These are phyloP conservation scores for Rhinogobius similis DNA, from an alignment of 2,113 vertebrate genomes.

Conservation along the genomic window DNA sequence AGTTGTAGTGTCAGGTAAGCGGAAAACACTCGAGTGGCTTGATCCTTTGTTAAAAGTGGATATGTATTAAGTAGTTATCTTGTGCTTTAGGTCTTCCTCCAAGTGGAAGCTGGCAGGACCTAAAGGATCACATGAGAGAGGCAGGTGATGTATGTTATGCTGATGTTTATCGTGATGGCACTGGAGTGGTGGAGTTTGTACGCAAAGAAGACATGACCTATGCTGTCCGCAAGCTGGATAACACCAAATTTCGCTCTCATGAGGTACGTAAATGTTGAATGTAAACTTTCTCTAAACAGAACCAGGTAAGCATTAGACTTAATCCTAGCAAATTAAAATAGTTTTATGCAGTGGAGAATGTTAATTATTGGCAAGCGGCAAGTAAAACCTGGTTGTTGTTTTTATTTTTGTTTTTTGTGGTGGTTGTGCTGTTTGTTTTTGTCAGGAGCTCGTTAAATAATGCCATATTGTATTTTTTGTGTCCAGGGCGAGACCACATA, in stretches of 20 bases:
- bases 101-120: slow-evolving; percentile 90
- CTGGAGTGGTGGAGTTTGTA: slow-evolving; percentile 86
- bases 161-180: slow-evolving; percentile 84
- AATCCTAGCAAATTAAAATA: not conserved
- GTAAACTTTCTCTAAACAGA: not conserved
- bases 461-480: not conserved
- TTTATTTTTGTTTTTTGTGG: not conserved
- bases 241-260: slow-evolving; percentile 84
- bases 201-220: slow-evolving; percentile 88
- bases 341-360: no score
- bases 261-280: slow-evolving; percentile 77
- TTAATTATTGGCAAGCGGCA: not conserved
- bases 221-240: slow-evolving; percentile 84
- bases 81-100: slow-evolving; percentile 76
- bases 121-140: slow-evolving; percentile 86
- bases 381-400: not conserved
- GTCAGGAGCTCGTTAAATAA: not conserved
- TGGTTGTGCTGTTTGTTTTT: not conserved
- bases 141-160: slow-evolving; percentile 88
- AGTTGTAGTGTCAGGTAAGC: slow-evolving; percentile 88
- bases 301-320: not conserved
- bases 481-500: slow-evolving; percentile 89
- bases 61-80: not conserved
- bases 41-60: not conserved
- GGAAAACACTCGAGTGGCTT: not conserved